Conservation (phyloP, 2,113 vertebrate species). For the Montifringilla adamsi region DNA sequence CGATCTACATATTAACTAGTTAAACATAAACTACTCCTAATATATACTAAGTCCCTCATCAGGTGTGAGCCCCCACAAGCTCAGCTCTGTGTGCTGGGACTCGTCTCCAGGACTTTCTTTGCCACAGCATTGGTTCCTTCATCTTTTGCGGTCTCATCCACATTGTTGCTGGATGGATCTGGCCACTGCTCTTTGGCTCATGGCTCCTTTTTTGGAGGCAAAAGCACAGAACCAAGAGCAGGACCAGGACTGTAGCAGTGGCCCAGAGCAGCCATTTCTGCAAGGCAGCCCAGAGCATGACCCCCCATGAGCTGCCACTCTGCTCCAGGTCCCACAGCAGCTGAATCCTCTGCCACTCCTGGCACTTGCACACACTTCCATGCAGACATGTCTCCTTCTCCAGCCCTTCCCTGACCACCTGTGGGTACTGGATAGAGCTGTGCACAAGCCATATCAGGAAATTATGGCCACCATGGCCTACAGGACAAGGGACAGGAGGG, state of each 20-base stretch:
- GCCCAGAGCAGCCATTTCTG: neutral
- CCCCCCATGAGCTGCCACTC: neutral
- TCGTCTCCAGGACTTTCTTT: neutral
- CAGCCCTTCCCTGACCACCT: rapidly evolving
- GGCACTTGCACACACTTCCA: neutral
- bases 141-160: rapidly evolving
- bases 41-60: neutral
- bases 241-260: neutral
- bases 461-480: neutral
- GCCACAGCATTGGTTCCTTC: neutral
- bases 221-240: neutral
- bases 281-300: rapidly evolving
- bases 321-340: rapidly evolving
- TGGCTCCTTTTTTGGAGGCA: neutral
- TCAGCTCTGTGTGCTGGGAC: neutral
- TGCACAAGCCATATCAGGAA: neutral
- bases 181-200: neutral
- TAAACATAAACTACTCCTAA: neutral
- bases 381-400: neutral
- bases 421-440: rapidly evolving
- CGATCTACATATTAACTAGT: neutral
- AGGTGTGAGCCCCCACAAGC: neutral
- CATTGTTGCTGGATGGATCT: neutral
- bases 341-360: rapidly evolving
- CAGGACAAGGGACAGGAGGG: neutral